Evolutionary conservation across 1,140 invertebrate genomes (phyloP).

Genomic region (Chrysomallon squamiferum): DNA sequence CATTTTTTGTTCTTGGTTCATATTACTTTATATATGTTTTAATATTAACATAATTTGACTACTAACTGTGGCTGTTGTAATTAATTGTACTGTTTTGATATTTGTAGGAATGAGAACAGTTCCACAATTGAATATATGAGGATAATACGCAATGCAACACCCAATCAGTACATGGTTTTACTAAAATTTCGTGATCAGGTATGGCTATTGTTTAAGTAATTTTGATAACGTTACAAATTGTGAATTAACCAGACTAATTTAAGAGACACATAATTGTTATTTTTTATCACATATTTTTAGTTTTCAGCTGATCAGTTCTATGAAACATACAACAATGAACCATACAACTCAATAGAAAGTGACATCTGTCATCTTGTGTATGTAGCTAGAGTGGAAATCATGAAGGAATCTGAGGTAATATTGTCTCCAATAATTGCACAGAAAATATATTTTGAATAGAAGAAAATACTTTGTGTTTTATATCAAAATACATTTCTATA

Average conservation of each 20-base stretch:
- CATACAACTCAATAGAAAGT: constrained; percentile 92
- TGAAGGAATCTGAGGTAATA: constrained; percentile 70
- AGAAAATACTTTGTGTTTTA: too few species aligned
- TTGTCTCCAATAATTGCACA: not conserved
- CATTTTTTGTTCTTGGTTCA: too few species aligned
- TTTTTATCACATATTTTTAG: too few species aligned
- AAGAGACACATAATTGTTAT: too few species aligned
- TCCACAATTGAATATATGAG: constrained; percentile 86
- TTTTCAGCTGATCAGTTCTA: constrained; percentile 90
- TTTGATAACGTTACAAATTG: too few species aligned
- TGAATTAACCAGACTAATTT: too few species aligned
- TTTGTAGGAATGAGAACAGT: constrained; percentile 10
- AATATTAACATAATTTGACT: too few species aligned
- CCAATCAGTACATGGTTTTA: constrained; percentile 97
- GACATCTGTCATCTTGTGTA: constrained; percentile 92
- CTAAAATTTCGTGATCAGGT: constrained; percentile 81
- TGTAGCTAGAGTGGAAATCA: constrained; percentile 89
- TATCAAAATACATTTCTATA: not conserved
- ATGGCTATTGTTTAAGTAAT: constrained; percentile 2
- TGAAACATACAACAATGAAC: constrained; percentile 86
- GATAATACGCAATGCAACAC: constrained; percentile 80
- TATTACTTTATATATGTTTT: too few species aligned
- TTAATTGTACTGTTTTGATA: not conserved
- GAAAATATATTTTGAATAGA: not conserved
- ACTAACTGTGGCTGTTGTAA: too few species aligned